Conservation (phyloP, 2,797 vertebrate species). For the Leuciscus waleckii region DNA sequence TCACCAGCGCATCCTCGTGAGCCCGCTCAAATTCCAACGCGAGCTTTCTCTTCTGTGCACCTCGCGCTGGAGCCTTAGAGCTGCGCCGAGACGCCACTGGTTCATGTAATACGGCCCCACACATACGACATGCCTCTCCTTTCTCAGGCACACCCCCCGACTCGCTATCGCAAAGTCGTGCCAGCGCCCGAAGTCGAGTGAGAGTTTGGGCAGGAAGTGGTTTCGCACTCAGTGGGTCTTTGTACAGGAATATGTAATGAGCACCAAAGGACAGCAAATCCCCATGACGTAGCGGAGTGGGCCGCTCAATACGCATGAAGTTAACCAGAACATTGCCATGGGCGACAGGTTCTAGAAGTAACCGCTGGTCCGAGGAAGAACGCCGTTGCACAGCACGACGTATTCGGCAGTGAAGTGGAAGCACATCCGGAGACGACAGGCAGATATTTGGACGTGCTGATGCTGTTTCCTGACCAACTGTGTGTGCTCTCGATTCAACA, state of each 20-base stretch:
- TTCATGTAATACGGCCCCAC: constrained; percentile 81
- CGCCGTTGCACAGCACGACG: constrained; percentile 69
- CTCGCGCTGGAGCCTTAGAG: constrained; percentile 51
- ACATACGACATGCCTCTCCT: constrained; percentile 80
- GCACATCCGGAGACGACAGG: constrained; percentile 91
- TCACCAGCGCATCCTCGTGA: constrained; percentile 86
- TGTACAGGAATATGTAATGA: constrained; percentile 94
- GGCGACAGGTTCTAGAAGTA: constrained; percentile 85
- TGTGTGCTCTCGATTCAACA: constrained; percentile 93
- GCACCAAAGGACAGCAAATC: constrained; percentile 93
- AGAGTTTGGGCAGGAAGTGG: constrained; percentile 86
- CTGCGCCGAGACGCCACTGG: constrained; percentile 15
- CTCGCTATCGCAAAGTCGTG: constrained; percentile 70
- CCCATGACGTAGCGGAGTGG: constrained; percentile 86
- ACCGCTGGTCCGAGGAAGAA: constrained; percentile 68
- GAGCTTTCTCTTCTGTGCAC: constrained; percentile 79
- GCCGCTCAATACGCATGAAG: constrained; percentile 84
- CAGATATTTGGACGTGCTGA: constrained; percentile 93
- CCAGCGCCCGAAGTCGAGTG: constrained; percentile 80
- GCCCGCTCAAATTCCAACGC: constrained; percentile 87
- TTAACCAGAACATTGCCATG: constrained; percentile 86
- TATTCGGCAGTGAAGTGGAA: constrained; percentile 91
- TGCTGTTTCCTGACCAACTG: constrained; percentile 91
- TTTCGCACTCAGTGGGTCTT: constrained; percentile 87
- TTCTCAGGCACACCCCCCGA: constrained; percentile 43